Conservation (phyloP, 2,113 vertebrate genomes). For the Lontra canadensis region DNA sequence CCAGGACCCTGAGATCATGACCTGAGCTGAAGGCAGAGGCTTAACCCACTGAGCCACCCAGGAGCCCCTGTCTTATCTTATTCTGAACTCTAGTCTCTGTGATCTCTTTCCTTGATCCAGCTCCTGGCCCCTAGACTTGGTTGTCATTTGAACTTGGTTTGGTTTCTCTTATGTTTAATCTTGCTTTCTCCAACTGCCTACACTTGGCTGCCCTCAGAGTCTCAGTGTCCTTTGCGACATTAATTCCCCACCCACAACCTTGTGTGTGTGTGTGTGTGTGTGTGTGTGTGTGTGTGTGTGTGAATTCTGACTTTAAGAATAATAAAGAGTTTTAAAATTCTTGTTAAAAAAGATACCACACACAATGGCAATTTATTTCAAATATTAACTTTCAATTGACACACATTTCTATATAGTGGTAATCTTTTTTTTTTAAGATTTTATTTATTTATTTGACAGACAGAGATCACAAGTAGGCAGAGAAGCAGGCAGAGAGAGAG, state of each 20-base stretch:
- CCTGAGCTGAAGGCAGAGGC: too few species aligned
- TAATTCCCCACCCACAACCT: background rate
- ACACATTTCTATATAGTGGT: background rate
- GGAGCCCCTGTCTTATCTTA: background rate
- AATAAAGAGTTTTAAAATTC: background rate
- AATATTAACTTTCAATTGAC: background rate
- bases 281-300: background rate
- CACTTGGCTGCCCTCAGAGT: background rate
- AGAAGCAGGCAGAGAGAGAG: too few species aligned
- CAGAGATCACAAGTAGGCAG: too few species aligned
- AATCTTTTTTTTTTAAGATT: too few species aligned
- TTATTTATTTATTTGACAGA: too few species aligned
- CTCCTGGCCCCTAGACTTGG: background rate
- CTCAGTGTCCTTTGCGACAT: background rate
- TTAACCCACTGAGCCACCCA: too few species aligned
- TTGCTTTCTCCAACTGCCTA: conserved; percentile 20
- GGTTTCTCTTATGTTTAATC: background rate
- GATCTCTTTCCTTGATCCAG: background rate
- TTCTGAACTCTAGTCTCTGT: background rate
- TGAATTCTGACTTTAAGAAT: background rate
- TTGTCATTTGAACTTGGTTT: background rate
- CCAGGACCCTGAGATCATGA: too few species aligned
- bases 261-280: too few species aligned
- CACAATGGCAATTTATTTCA: background rate
- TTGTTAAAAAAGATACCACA: conserved; percentile 2